These are phyloP conservation scores for Rhynchophorus ferrugineus DNA, from an alignment of 1,140 invertebrate genomes.

Conservation along the genomic window DNA sequence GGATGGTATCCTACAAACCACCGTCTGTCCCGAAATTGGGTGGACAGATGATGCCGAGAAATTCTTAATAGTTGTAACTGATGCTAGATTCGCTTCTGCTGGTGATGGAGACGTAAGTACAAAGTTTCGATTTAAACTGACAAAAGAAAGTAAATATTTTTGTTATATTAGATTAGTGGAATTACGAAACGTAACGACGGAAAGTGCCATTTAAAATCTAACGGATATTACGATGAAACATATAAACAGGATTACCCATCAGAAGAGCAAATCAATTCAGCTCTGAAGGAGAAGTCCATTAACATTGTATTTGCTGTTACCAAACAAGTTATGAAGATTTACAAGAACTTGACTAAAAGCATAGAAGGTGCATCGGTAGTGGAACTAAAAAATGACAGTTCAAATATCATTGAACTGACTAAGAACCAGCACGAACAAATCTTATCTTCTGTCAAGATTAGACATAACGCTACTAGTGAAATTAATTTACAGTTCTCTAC, in stretches of 20 bases:
- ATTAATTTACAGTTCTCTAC: constrained; percentile 85
- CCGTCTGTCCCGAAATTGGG: constrained; percentile 55
- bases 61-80: constrained; percentile 55
- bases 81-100: constrained; percentile 55
- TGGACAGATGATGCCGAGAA: constrained; percentile 55
- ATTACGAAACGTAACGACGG: constrained; percentile 82
- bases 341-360: constrained; percentile 53
- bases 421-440: constrained; percentile 73
- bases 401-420: constrained; percentile 67
- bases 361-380: constrained; percentile 61
- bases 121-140: constrained; percentile 12
- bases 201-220: constrained; percentile 61
- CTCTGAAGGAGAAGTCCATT: constrained; percentile 66
- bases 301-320: constrained; percentile 83
- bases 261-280: constrained; percentile 54
- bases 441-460: constrained; percentile 85
- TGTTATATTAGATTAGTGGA: constrained; percentile 57
- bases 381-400: constrained; percentile 58
- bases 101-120: constrained; percentile 54
- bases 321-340: constrained; percentile 52
- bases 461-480: constrained; percentile 78
- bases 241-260: constrained; percentile 60
- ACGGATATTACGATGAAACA: constrained; percentile 59
- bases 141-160: background rate
- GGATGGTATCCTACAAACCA: constrained; percentile 71